Evolutionary conservation across 2,113 vertebrate species (phyloP).

Genomic region (Speoplatyrhinus poulsoni): DNA sequence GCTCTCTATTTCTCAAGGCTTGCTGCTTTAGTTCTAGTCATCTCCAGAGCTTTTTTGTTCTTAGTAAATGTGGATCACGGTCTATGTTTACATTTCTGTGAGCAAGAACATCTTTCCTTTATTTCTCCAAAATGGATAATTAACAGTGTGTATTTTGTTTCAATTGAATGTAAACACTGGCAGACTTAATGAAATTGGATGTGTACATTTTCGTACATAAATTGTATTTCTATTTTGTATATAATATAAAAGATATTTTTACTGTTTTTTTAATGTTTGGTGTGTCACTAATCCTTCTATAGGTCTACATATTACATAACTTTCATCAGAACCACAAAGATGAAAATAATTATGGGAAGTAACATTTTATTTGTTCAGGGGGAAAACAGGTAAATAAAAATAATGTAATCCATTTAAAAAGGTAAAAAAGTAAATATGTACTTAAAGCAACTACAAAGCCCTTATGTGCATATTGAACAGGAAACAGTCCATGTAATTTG

Average conservation of each 20-base stretch:
- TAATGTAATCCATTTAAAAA: constrained; percentile 54
- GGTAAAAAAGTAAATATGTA: constrained; percentile 61
- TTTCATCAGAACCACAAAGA: neutral
- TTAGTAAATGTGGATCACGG: constrained; percentile 47
- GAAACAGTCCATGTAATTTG: constrained; percentile 5
- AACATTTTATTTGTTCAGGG: constrained; percentile 48
- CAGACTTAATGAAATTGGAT: constrained; percentile 66
- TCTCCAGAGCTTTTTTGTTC: constrained; percentile 22
- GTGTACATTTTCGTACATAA: constrained; percentile 87
- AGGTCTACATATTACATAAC: neutral
- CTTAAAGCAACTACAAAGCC: constrained; percentile 56
- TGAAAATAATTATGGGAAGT: constrained; percentile 29
- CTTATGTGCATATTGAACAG: constrained; percentile 49
- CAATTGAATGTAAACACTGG: constrained; percentile 76
- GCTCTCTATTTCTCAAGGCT: constrained; percentile 13
- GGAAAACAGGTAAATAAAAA: constrained; percentile 45
- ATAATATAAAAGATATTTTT: constrained; percentile 83
- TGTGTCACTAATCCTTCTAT: constrained; percentile 1
- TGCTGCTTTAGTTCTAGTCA: constrained; percentile 19
- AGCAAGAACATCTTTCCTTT: constrained; percentile 59
- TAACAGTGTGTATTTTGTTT: constrained; percentile 68
- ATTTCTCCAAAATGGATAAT: constrained; percentile 74
- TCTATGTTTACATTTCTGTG: constrained; percentile 67
- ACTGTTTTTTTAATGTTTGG: constrained; percentile 51
- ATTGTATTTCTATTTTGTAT: constrained; percentile 84